phyloP scores from a whole-genome alignment of 2,797 vertebrate species.

The Gadopsis bispinosus region DNA sequence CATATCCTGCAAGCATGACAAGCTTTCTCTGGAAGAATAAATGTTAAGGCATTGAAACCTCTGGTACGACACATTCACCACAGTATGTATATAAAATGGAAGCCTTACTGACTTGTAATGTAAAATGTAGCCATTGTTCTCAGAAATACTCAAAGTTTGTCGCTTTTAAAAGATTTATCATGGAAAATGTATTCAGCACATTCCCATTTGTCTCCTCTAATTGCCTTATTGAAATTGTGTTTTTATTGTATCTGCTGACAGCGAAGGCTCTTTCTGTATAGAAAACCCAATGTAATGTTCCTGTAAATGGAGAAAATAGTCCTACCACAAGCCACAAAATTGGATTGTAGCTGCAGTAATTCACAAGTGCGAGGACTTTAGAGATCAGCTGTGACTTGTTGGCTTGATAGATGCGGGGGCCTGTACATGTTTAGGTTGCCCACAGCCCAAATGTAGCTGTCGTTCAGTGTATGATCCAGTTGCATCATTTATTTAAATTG shows the following conservation, averaged over 20 bases:
- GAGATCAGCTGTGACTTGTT: slow-evolving; percentile 52
- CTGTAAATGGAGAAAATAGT: slow-evolving; percentile 30
- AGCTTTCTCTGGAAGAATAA: not conserved
- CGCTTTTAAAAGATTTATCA: slow-evolving; percentile 52
- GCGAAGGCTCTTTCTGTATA: slow-evolving; percentile 38
- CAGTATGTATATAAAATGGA: slow-evolving; percentile 33
- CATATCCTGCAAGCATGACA: not conserved
- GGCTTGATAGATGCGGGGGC: slow-evolving; percentile 27
- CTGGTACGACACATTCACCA: slow-evolving; percentile 3
- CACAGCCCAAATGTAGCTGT: slow-evolving; percentile 23
- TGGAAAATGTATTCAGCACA: slow-evolving; percentile 35
- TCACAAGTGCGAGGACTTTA: slow-evolving; percentile 51
- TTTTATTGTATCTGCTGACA: slow-evolving; percentile 61
- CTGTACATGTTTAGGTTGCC: slow-evolving; percentile 26
- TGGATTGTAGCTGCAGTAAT: slow-evolving; percentile 54
- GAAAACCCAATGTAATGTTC: slow-evolving; percentile 36
- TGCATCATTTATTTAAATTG: slow-evolving; percentile 24
- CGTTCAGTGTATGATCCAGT: slow-evolving; percentile 6
- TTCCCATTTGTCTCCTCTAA: slow-evolving; percentile 51
- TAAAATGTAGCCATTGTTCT: slow-evolving; percentile 43
- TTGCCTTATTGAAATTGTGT: slow-evolving; percentile 49
- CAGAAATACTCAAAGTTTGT: slow-evolving; percentile 22
- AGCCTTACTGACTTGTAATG: slow-evolving; percentile 21
- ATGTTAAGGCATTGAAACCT: slow-evolving; percentile 15
- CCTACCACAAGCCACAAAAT: slow-evolving; percentile 45